Base-by-base conservation (phyloP, 2,797 vertebrate species). In the Rhinoraja longicauda region DNA sequence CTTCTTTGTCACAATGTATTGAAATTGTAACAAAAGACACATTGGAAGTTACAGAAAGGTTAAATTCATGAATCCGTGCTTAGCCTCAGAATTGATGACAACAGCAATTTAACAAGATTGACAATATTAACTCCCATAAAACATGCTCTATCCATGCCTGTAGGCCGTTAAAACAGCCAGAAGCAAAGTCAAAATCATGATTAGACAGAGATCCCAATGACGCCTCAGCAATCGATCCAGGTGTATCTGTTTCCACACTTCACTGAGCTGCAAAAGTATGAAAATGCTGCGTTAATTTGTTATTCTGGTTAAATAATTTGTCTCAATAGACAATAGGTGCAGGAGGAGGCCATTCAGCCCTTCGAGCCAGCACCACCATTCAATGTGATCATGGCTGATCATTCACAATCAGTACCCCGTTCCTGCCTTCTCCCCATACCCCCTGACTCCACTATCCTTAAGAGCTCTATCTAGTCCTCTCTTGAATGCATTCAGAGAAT, bases 201-300 rank as follows among this genome's bases (percentile, higher is more conserved):
- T 95, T n/a, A 93, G 73, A 94, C 95, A 93, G 78, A 95, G 93
- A 93, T 95, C 95, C 95, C 95, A 95, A 81, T 94, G 93, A 70
- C 93, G 90, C 93, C 57, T 94, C 90, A 95, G 0, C 62, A 93
- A 64, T 21, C 21, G 90, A 57, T 95, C 94, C 91, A 94, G 0
- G 93, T 93, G 93, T 45, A 94, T 88, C 93, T 94, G 93, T 93
- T 95, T 95, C 95, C 94, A 94, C 90, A 17, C 93, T 88, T 53
- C 82, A 62, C 93, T 95, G 93, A 95, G 93, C 95, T 96, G 94
- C 29, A 59, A 93, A 75, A 32, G 76, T 93, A 36, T 39, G 4
- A 84, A 32, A 90, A 73, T 45, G 72, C 36, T 45, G 24, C 70
- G 53, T 73, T 17, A 91, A 73, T 73, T 70, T 64, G 19, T 32